Evolutionary conservation across 2,888 invertebrate species (phyloP).

Genomic region (Choreutis nemorana): DNA sequence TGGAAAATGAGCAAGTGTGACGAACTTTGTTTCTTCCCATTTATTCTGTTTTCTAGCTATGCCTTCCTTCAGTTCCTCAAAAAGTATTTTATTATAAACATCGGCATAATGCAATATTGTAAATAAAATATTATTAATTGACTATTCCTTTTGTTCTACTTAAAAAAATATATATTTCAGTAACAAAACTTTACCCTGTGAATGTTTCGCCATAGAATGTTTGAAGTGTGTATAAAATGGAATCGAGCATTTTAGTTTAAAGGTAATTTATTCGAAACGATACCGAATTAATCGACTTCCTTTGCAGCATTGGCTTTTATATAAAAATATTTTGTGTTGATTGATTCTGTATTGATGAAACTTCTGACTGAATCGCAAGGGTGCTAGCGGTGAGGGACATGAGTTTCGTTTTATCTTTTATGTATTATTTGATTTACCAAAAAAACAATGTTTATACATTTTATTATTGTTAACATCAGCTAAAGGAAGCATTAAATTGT

Average conservation of each 20-base stretch:
- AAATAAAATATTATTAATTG: too few relatives aligned
- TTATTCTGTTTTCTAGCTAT: too few relatives aligned
- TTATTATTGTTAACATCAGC: constrained; percentile 14
- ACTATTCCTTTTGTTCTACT: too few relatives aligned
- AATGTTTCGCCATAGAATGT: too few relatives aligned
- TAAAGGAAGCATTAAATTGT: constrained; percentile 55
- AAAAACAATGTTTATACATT: constrained; percentile 6
- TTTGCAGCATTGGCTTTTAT: too few relatives aligned
- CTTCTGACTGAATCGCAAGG: constrained; percentile 37
- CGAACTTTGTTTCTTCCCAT: too few relatives aligned
- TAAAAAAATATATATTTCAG: too few relatives aligned
- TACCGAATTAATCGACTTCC: constrained; percentile 47
- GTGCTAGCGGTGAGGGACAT: constrained; percentile 38
- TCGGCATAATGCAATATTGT: too few relatives aligned
- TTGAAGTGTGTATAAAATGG: constrained; percentile 17
- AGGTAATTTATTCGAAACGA: constrained; percentile 41
- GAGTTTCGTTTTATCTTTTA: constrained; percentile 22
- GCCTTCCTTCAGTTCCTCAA: too few relatives aligned
- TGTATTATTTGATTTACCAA: constrained; percentile 12
- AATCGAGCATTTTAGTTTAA: constrained; percentile 43
- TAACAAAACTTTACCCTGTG: too few relatives aligned
- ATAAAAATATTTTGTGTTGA: constrained; percentile 3
- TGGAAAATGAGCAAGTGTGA: too few relatives aligned
- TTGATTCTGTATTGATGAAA: constrained; percentile 17
- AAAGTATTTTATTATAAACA: too few relatives aligned